phyloP scores from a whole-genome alignment of 2,888 invertebrate genomes.

The Cerceris ruficornis region DNA sequence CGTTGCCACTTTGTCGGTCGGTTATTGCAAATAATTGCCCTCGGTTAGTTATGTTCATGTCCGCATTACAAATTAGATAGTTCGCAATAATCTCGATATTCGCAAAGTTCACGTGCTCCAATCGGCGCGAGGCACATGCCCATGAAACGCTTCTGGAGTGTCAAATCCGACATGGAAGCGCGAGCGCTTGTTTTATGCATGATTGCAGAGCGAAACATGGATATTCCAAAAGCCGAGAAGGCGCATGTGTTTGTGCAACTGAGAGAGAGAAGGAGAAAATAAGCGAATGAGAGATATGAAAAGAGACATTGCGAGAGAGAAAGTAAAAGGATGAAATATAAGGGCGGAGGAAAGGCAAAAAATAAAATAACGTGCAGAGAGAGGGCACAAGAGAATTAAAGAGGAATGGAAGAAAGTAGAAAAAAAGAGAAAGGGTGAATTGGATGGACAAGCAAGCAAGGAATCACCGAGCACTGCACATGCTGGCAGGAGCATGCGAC shows the following conservation, averaged over 20 bases:
- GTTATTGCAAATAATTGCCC: too few species aligned
- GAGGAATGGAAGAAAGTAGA: conserved; percentile 6
- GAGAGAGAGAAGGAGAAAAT: conserved; percentile 9
- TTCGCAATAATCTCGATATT: neutral
- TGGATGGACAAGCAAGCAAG: conserved; percentile 19
- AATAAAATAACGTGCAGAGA: too few species aligned
- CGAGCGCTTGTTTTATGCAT: conserved; percentile 65
- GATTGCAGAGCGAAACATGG: conserved; percentile 57
- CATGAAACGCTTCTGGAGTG: neutral
- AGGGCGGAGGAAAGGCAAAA: too few species aligned
- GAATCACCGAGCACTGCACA: conserved; percentile 19
- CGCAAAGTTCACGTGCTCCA: neutral
- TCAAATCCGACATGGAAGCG: conserved; percentile 27
- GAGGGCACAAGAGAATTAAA: neutral
- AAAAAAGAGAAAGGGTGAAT: conserved; percentile 15
- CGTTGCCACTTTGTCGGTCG: too few species aligned
- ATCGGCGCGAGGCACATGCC: neutral
- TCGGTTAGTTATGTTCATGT: neutral
- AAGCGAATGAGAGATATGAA: too few species aligned
- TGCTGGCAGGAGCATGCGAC: conserved; percentile 44
- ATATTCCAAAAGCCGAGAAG: conserved; percentile 40
- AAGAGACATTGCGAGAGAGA: too few species aligned
- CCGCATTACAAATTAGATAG: neutral
- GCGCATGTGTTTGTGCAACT: conserved; percentile 26
- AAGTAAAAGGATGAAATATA: too few species aligned